phyloP scores from a whole-genome alignment of 2,888 invertebrate species.

The Caenorhabditis afra region DNA sequence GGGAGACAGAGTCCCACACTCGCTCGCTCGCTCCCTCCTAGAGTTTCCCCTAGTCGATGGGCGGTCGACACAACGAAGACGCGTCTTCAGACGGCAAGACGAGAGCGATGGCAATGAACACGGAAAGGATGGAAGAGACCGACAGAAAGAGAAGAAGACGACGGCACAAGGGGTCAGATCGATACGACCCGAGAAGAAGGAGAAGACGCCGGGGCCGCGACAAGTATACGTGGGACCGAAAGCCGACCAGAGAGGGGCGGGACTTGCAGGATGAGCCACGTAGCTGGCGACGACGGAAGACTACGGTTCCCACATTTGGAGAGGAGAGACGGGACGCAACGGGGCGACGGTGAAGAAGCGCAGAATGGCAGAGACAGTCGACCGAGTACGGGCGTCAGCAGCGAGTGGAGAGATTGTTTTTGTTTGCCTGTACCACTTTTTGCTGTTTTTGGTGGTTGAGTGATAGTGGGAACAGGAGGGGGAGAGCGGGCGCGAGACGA shows the following conservation, averaged over 20 bases:
- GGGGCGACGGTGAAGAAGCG: background rate
- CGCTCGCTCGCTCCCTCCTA: slow-evolving; percentile 5
- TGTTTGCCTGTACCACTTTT: slow-evolving; percentile 23
- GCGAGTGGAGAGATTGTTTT: slow-evolving; percentile 16
- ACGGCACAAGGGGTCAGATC: slow-evolving; percentile 42
- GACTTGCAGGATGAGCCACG: slow-evolving; percentile 16
- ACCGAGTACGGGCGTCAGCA: slow-evolving; percentile 2
- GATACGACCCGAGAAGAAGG: slow-evolving; percentile 38
- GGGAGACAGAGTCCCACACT: background rate
- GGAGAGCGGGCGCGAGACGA: background rate
- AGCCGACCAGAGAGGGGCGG: slow-evolving; percentile 16
- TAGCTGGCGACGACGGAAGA: too few species aligned
- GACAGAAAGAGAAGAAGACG: slow-evolving; percentile 30
- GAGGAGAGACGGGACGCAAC: background rate
- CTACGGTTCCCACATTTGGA: slow-evolving; percentile 33
- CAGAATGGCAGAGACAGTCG: slow-evolving; percentile 12
- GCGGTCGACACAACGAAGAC: slow-evolving; percentile 6
- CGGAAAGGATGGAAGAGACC: too few species aligned
- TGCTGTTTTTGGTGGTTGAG: background rate
- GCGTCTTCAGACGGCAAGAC: too few species aligned
- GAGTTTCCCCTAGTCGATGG: slow-evolving; percentile 7
- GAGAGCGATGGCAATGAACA: slow-evolving; percentile 41
- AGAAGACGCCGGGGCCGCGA: slow-evolving; percentile 21
- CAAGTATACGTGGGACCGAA: slow-evolving; percentile 39
- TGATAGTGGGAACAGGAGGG: slow-evolving; percentile 15